Conservation (phyloP, 2,113 vertebrate species). For the Ornithorhynchus anatinus region DNA sequence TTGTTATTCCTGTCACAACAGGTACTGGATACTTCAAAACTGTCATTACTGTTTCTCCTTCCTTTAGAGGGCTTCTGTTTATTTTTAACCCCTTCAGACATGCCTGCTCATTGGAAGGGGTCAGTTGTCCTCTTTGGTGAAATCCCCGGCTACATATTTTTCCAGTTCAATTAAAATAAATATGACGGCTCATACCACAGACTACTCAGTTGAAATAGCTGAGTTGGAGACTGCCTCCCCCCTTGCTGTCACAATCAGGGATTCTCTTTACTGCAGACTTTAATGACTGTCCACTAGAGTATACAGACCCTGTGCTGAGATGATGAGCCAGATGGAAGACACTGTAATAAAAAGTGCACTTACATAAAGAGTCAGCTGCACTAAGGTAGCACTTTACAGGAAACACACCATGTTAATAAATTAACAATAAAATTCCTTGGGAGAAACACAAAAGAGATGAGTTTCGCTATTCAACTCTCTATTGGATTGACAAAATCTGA, state of each 20-base stretch:
- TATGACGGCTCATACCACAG: constrained; percentile 9
- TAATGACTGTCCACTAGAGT: constrained; percentile 15
- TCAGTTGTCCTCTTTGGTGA: neutral
- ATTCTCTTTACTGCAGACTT: constrained; percentile 29
- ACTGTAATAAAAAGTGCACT: constrained; percentile 40
- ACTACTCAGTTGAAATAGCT: constrained; percentile 2
- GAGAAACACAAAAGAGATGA: neutral
- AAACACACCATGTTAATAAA: no score
- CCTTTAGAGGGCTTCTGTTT: constrained; percentile 87
- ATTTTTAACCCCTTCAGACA: constrained; percentile 78
- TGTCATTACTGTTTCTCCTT: constrained; percentile 88
- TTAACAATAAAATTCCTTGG: neutral
- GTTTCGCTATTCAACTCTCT: no score
- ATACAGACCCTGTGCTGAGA: neutral
- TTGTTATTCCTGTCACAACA: constrained; percentile 99
- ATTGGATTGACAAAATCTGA: neutral
- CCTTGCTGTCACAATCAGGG: constrained; percentile 8
- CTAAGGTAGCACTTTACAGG: no score
- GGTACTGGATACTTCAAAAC: constrained; percentile 94
- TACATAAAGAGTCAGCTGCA: neutral
- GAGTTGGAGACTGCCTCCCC: constrained; percentile 1
- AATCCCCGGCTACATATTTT: constrained; percentile 1
- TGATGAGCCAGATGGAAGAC: constrained; percentile 8
- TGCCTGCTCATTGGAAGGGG: neutral
- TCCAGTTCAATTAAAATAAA: constrained; percentile 36